Base-by-base conservation (phyloP, 2,797 vertebrate species). In the Rallus crepitans region DNA sequence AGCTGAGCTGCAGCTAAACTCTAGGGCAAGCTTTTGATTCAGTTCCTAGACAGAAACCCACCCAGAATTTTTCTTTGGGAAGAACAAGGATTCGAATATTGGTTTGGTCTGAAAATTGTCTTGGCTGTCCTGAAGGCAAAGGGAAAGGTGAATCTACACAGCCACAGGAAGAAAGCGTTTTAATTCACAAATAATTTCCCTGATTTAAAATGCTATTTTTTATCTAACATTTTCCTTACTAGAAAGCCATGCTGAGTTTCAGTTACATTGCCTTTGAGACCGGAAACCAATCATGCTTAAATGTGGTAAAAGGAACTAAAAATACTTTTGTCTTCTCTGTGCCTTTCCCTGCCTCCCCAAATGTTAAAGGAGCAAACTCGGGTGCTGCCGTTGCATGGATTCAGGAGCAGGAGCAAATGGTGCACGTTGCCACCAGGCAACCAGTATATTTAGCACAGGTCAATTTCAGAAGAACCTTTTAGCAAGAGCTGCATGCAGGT, bases 201-300 rank as follows among this genome's bases (percentile, higher is more conserved):
- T 83, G 82, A 85, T 90, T 92, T 92, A 78, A 94, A 96, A 93
- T 86, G 89, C 55, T 91, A 87, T 85, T 89, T 96, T 93, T 92
- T 72, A 89, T 85, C 84, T 93, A 87, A 89, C 72, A 30, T 92
- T 87, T 91, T 93, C 65, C 89, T 83, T 78, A 75, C 28, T 92
- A 65, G 65, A 81, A 91, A 96, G 50, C 76, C 76, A 83, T 79
- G 37, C 2, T 55, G 89, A 60, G 56, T 89, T 96, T 92, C 90
- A 92, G 72, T 94, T 95, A 91, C 65, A 40, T 87, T 95, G 92
- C 79, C 82, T 95, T 87, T 94, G 80, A 93, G 94, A 94, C 35
- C 84, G 92, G 85, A 83, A 89, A 87, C 57, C 1, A 3, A 86
- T 89, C 70, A 52, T 65, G 75, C 47, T 69, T 72, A 90, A 96